A percentile compares a stretch with the other conserved stretches of the same genome.
phyloP scores from a whole-genome alignment of 2,113 vertebrate genomes.

The Scolopax mira region DNA sequence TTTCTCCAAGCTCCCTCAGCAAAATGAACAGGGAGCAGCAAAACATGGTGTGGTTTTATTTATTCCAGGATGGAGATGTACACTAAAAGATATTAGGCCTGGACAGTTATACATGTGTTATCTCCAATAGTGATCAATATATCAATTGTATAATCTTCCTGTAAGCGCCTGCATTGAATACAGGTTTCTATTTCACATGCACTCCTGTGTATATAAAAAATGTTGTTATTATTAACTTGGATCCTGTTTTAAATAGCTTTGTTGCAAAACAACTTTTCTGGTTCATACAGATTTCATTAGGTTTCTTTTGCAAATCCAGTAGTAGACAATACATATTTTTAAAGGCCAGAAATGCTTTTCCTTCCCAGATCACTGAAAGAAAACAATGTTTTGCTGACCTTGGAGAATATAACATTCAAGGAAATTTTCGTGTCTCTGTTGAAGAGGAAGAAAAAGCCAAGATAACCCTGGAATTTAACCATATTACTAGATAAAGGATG shows the following conservation, averaged over 20 bases:
- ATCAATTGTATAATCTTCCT: neutral
- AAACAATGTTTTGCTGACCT: conserved; percentile 25
- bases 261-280: neutral
- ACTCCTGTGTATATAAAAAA: neutral
- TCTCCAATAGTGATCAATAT: neutral
- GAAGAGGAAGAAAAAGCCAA: neutral
- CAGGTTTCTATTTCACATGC: neutral
- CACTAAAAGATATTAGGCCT: neutral
- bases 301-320: neutral
- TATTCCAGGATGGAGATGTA: neutral
- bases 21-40: neutral
- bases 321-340: neutral
- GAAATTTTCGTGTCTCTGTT: neutral
- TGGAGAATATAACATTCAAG: neutral
- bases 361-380: neutral
- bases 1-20: neutral
- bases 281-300: neutral
- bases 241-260: conserved; percentile 3
- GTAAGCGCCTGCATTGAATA: neutral
- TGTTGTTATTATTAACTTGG: neutral
- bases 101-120: neutral
- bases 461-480: conserved; percentile 40
- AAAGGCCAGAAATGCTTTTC: conserved; percentile 1
- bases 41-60: neutral
- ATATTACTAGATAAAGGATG: neutral